Percentiles rank a stretch among this genome's conserved stretches.
These are phyloP conservation scores for Coracias cyanogaster DNA, from an alignment of 2,797 vertebrate genomes.

Conservation along the genomic window DNA sequence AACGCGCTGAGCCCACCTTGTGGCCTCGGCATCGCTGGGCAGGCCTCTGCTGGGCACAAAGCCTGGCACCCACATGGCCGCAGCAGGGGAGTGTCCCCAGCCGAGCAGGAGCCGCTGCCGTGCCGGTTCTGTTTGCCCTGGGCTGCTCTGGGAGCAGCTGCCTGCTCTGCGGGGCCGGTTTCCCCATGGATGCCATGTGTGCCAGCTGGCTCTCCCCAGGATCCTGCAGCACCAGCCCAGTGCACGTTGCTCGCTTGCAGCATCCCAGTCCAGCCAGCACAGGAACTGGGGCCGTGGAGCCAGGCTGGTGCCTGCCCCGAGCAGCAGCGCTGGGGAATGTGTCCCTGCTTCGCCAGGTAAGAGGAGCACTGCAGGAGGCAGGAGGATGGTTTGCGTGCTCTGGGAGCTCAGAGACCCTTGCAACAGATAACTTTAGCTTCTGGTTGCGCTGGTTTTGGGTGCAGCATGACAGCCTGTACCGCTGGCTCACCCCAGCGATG, in stretches of 20 bases:
- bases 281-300: accelerated
- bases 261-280: background rate
- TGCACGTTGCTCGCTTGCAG: background rate
- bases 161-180: accelerated
- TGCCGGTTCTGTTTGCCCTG: too few species aligned
- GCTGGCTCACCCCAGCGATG: accelerated
- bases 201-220: background rate
- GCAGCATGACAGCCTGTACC: accelerated
- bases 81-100: too few species aligned
- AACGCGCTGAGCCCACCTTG: accelerated
- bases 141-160: background rate
- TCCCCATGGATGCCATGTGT: accelerated
- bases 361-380: background rate
- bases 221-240: accelerated
- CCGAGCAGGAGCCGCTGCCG: too few species aligned
- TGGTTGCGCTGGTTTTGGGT: accelerated
- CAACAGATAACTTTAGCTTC: accelerated
- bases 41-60: background rate
- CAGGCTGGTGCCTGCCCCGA: accelerated
- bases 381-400: too few species aligned
- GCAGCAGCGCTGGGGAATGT: accelerated
- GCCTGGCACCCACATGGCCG: too few species aligned
- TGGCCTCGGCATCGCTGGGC: background rate
- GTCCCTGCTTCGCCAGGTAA: accelerated
- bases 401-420: background rate